Percentiles rank a stretch among this genome's conserved stretches.
phyloP scores from a whole-genome alignment of 2,888 invertebrate genomes.

The Lasioglossum lativentre region DNA sequence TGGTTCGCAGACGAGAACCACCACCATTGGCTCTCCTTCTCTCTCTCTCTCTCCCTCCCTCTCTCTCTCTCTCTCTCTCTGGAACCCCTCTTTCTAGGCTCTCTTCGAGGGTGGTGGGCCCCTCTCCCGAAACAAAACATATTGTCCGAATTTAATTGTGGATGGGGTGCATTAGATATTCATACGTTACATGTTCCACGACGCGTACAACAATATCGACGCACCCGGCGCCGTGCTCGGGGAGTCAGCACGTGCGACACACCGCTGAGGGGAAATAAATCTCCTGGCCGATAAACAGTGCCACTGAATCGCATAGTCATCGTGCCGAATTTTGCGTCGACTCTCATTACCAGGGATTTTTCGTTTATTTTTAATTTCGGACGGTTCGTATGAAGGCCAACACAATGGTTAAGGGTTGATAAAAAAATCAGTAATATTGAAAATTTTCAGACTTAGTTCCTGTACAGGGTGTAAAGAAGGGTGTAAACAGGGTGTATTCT shows the following conservation, averaged over 20 bases:
- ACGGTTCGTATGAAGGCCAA: too few species aligned
- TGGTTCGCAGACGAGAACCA: conserved; percentile 7
- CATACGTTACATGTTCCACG: conserved; percentile 82
- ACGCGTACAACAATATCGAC: conserved; percentile 79
- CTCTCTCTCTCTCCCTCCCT: background rate
- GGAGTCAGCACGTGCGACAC: conserved; percentile 65
- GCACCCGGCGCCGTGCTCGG: conserved; percentile 45
- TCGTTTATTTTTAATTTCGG: too few species aligned
- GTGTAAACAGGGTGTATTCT: too few species aligned
- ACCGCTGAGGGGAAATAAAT: conserved; percentile 65
- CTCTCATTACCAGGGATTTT: background rate
- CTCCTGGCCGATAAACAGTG: conserved; percentile 65
- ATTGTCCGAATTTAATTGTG: conserved; percentile 84
- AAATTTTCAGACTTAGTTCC: too few species aligned
- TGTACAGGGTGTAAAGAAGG: too few species aligned
- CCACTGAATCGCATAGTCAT: conserved; percentile 9
- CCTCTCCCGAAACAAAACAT: conserved; percentile 83
- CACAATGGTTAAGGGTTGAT: too few species aligned
- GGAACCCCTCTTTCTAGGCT: conserved; percentile 17
- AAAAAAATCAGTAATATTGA: too few species aligned
- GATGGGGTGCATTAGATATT: conserved; percentile 83
- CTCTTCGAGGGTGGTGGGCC: conserved; percentile 75
- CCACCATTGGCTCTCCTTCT: background rate
- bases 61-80: background rate
- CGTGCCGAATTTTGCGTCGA: background rate